A percentile compares a stretch with the other conserved stretches of the same genome.
Evolutionary conservation across 2,113 vertebrate genomes (phyloP).

Genomic region (Laticauda colubrina): DNA sequence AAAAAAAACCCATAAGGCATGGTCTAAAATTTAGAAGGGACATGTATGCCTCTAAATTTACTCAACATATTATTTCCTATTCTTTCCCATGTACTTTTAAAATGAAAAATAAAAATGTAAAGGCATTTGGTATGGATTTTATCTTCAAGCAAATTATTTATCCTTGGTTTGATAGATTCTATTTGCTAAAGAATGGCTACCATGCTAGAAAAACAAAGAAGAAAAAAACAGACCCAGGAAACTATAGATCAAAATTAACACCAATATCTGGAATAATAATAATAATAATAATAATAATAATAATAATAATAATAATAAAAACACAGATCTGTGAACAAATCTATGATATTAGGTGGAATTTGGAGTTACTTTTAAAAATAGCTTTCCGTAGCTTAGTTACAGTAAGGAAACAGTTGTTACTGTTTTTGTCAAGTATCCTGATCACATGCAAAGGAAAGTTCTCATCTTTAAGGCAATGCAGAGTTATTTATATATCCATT

Average conservation of each 20-base stretch:
- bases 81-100: neutral
- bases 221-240: too few species aligned
- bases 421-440: neutral
- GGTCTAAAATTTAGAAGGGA: neutral
- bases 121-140: neutral
- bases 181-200: neutral
- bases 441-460: neutral
- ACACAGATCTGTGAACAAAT: neutral
- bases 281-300: too few species aligned
- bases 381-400: neutral
- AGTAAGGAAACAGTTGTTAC: neutral
- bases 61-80: neutral
- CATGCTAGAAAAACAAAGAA: neutral
- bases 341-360: neutral
- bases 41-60: neutral
- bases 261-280: too few species aligned
- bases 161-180: neutral
- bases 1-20: neutral
- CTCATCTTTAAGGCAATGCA: neutral
- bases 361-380: neutral
- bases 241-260: too few species aligned
- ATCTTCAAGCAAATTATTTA: neutral
- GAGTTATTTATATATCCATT: neutral
- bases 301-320: too few species aligned
- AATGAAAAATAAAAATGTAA: neutral